Base-by-base conservation (phyloP, 2,888 invertebrate genomes). In the Drosophila emarginata region DNA sequence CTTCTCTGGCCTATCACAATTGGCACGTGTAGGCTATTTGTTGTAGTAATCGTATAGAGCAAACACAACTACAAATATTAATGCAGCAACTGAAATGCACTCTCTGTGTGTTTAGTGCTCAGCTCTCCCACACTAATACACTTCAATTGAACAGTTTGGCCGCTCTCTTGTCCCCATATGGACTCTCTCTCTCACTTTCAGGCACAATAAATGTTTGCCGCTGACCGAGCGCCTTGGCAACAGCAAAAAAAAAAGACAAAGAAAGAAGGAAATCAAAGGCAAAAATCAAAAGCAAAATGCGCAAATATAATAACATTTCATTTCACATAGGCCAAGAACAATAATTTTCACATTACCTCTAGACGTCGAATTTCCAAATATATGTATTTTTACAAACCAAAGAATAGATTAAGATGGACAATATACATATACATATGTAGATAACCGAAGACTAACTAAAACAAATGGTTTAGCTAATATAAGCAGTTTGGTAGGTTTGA, bases 21-120 rank as follows among this genome's bases (percentile, higher is more conserved):
- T 65, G 85, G 76, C 85, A 85, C 85, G 85, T 85, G 84, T 86
- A 85, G 83, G 83, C 83, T 76, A 87, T 87, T 85, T 76, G 77
- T 78, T 78, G 73, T 69, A 77, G 72, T 85, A 87, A 82, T 85
- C 80, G 78, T 64, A 78, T 76, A 70, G 74, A 77, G 63, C 74
- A 72, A 62, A 66, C 32, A 54, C 32, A 54, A 32, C 32, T 67
- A 52, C 65, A 70, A 32, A 52, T 52, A 52, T 39, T n/a, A 37
- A 23, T 58, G 58, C 45, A 45, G 12, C 45, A 45, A 45, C 45
- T 45, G 21, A 45, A 18, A 62, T 72, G 56, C 72, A 32, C 64
- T 61, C 64, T 52, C 60, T 58, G 12, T n/a, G 4, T 15, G 26
- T 6, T 6, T 3, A 36, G 12, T 37, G 4, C 39, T 14, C 53